Conservation (phyloP, 2,113 vertebrate species). For the Daphoenositta chrysoptera region DNA sequence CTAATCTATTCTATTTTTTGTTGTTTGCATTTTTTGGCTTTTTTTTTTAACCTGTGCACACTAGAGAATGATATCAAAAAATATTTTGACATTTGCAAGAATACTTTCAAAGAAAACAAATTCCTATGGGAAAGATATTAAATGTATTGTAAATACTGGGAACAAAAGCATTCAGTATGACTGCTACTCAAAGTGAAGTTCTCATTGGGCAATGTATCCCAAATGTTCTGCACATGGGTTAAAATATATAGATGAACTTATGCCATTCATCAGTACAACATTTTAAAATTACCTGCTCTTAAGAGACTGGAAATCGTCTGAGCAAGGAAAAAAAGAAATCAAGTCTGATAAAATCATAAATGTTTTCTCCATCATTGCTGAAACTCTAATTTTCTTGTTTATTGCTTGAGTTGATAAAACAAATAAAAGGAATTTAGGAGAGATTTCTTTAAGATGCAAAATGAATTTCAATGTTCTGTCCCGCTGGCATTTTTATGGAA, state of each 20-base stretch:
- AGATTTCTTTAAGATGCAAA: conserved; percentile 78
- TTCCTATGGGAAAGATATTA: conserved; percentile 17
- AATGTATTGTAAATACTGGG: conserved; percentile 36
- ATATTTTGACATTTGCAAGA: conserved; percentile 59
- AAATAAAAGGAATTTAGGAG: conserved; percentile 74
- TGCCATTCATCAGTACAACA: conserved; percentile 55
- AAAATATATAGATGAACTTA: conserved; percentile 56
- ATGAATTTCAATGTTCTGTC: conserved; percentile 76
- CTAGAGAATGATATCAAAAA: conserved; percentile 17
- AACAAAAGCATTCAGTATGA: conserved; percentile 22
- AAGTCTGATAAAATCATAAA: conserved; percentile 71
- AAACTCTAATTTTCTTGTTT: conserved; percentile 79
- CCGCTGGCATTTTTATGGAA: conserved; percentile 81
- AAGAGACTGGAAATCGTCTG: conserved; percentile 61
- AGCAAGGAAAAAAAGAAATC: conserved; percentile 11
- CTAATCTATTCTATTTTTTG: neutral
- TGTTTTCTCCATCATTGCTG: conserved; percentile 66
- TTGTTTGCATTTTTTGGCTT: neutral
- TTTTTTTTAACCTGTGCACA: neutral
- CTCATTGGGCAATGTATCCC: neutral
- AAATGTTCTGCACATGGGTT: conserved; percentile 3
- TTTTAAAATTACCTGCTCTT: conserved; percentile 56
- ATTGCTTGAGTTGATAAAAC: conserved; percentile 81
- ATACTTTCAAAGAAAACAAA: conserved; percentile 57
- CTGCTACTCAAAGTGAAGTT: conserved; percentile 28